Evolutionary conservation across 2,888 invertebrate species (phyloP), one percentile per base, ranked within the genome.

Genomic region (Macrophya alboannulata): DNA sequence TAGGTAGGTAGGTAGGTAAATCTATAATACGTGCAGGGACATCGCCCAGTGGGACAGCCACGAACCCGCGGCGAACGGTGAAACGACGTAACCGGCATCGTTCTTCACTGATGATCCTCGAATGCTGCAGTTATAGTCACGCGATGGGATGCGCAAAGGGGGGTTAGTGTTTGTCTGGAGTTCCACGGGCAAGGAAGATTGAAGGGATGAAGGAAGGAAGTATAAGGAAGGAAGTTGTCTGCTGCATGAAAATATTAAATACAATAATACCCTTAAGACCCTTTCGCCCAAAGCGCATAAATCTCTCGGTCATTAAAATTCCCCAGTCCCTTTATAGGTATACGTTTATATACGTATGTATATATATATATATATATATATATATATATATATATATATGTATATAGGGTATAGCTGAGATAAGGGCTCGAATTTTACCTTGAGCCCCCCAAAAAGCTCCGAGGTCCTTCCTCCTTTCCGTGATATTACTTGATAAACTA

Each of bases 101-200:
- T 74, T 77, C 51, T 31, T 55, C 77, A 17, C 51, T 31, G 77
- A 74, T 55, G 77, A 15, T 77, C 37, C 51, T 51, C n/a, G 77
- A 77, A 51, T 86, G 71, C 55, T 55, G 55, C n/a, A n/a, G n/a
- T 84, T 85, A 59, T 74, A 87, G 88, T 88, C 90, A 89, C 89
- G 90, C 89, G 87, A 90, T 87, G 3, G 86, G 10, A 62, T 86
- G 51, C 21, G 55, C 43, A 51, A 31, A 2, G 43, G 25, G 48
- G 25, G 48, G 51, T 77, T 17, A 17, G 17, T 55, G 17, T 45
- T 45, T 45, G 43, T 51, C 10, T 77, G 25, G 17, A 4, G 17
- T 51, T 37, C 40, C 43, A 55, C 37, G 31, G 15, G 31, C 37
- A 77, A 25, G 9, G n/a, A 10, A 45, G 37, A 37, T 10, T 10